Conservation (phyloP, 2,113 vertebrate species). For the Pagrus major region DNA sequence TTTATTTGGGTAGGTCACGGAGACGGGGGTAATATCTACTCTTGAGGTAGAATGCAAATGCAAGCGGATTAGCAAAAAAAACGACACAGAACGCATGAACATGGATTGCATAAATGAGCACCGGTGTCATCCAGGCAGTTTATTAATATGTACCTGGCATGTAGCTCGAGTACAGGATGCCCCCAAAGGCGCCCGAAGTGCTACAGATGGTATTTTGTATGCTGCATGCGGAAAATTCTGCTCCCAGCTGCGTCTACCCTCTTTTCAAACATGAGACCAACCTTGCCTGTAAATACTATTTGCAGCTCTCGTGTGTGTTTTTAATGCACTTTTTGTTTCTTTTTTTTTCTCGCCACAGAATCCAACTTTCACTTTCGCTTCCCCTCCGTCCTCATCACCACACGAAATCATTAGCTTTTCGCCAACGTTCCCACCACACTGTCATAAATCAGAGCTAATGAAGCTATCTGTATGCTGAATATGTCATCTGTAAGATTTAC, state of each 20-base stretch:
- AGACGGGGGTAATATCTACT: neutral
- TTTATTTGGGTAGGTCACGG: conserved; percentile 20
- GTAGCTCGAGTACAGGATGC: conserved; percentile 19
- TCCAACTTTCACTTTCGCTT: conserved; percentile 29
- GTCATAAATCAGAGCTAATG: conserved; percentile 71
- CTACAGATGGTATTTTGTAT: conserved; percentile 54
- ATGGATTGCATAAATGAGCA: conserved; percentile 14
- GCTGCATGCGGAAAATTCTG: conserved; percentile 26
- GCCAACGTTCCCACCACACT: neutral
- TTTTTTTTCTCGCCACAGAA: conserved; percentile 19
- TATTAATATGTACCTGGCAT: conserved; percentile 9
- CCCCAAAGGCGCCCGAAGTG: conserved; percentile 17
- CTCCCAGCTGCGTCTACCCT: conserved; percentile 57
- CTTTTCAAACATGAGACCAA: conserved; percentile 32
- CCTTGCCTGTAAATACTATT: neutral
- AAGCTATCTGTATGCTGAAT: conserved; percentile 64
- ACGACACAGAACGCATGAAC: neutral
- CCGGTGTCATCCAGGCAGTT: neutral
- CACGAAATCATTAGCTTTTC: conserved; percentile 28
- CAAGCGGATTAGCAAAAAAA: neutral
- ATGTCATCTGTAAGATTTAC: conserved; percentile 53
- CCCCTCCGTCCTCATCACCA: neutral
- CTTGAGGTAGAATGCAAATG: conserved; percentile 18
- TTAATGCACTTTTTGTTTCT: conserved; percentile 24
- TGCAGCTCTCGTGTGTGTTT: neutral